Base-by-base conservation (phyloP, 2,797 vertebrate species). In the Botia almorhae region DNA sequence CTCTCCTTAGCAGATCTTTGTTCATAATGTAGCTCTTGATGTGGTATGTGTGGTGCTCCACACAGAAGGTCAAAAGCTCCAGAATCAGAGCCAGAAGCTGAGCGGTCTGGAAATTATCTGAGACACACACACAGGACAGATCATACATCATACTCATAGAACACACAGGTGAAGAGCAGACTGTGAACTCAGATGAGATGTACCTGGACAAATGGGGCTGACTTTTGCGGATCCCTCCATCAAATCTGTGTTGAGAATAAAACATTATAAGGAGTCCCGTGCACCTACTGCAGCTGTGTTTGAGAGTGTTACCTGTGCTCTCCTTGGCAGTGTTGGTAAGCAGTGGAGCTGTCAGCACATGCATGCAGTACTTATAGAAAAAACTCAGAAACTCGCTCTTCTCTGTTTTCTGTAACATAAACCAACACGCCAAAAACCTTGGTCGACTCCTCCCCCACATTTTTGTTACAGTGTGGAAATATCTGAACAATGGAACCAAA, bases 11-110 rank as follows among this genome's bases (percentile, higher is more conserved):
- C 87, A 99, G 93, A 89, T 99, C 98, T 92, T 97, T 99, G 89
- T 98, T 99, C 97, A 99, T 99, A 84, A 99, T 99, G 91, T 99
- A 99, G 85, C 97, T 99, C 93, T 99, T 99, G 90, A 99, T 99
- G 92, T 99, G 98, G 70, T 99, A 99, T 0, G 98, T 98, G 88
- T 99, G 98, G 86, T 99, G 97, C 86, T 99, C 98, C 91, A 99
- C 98, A 86, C 98, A 99, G 88, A 99, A 99, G 4, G 97, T 99
- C 65, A 99, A 94, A 81, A 99, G 94, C 90, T 99, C 98, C 93
- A 99, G 92, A 90, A 99, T 99, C 90, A 99, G 94, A 55, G 97
- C 97, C 88, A 99, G 94, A 69, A 99, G 94, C 91, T 99, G 98
- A 85, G 97, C 98, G 5, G 98, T 99, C 93, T 99, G 98, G 86